Percentiles rank a stretch among this genome's conserved stretches.
Evolutionary conservation across 2,888 invertebrate species (phyloP).

Genomic region (Plagiodera versicolora): DNA sequence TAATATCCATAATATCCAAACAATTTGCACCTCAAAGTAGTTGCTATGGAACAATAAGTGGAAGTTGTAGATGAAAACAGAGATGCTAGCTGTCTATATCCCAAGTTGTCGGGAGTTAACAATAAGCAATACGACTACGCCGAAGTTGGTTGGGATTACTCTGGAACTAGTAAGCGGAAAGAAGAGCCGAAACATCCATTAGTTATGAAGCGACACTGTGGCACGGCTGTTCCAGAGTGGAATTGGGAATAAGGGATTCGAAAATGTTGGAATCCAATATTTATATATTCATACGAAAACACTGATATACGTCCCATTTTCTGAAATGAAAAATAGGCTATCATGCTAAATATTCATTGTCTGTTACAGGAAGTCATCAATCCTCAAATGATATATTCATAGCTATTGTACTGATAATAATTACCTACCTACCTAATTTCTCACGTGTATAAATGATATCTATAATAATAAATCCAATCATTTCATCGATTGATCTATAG

Average conservation of each 20-base stretch:
- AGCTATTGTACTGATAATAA: too few species aligned
- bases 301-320: not conserved
- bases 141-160: conserved; percentile 13
- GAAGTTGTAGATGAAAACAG: conserved; percentile 19
- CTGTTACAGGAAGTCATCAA: too few species aligned
- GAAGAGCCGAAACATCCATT: not conserved
- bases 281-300: not conserved
- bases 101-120: conserved; percentile 24
- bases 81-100: conserved; percentile 20
- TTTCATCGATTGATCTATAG: too few species aligned
- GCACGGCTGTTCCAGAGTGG: not conserved
- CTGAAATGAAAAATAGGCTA: not conserved
- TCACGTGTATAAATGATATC: too few species aligned
- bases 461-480: too few species aligned
- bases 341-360: too few species aligned
- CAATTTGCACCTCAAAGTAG: too few species aligned
- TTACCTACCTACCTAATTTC: too few species aligned
- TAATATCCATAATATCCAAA: too few species aligned
- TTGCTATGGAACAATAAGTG: not conserved
- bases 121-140: conserved; percentile 7
- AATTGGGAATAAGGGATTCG: not conserved
- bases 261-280: not conserved
- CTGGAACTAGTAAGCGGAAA: not conserved
- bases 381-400: too few species aligned
- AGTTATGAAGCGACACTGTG: not conserved